These are phyloP conservation scores for Megalonaias nervosa DNA, from an alignment of 1,140 invertebrate genomes.

Conservation along the genomic window DNA sequence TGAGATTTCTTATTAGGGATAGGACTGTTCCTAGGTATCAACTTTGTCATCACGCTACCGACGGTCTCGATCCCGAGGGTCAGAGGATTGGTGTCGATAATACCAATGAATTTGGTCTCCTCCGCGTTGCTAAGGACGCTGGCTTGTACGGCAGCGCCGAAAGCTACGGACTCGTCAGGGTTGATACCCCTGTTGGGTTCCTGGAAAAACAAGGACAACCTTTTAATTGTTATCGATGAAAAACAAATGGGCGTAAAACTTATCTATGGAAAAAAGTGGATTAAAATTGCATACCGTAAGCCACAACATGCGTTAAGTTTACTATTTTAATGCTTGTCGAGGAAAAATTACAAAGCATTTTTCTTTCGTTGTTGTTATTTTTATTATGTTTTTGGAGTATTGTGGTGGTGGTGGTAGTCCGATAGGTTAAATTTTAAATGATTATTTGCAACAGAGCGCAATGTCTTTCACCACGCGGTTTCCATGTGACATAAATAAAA, in stretches of 20 bases:
- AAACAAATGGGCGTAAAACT: no score
- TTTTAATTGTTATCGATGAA: not conserved
- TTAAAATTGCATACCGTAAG: not conserved
- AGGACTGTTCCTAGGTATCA: conserved; percentile 97
- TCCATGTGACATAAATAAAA: not conserved
- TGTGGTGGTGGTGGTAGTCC: not conserved
- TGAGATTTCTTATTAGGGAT: conserved; percentile 99
- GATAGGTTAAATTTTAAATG: no score
- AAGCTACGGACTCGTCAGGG: conserved; percentile 86
- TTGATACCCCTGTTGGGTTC: conserved; percentile 98
- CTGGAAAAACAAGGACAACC: conserved; percentile 51
- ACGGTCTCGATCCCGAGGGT: conserved; percentile 99
- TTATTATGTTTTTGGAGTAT: not conserved
- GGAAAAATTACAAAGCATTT: not conserved
- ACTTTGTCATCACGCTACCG: conserved; percentile 99
- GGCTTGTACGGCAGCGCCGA: conserved; percentile 98
- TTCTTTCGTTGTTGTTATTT: not conserved
- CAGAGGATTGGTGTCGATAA: conserved; percentile 97
- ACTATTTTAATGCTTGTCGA: no score
- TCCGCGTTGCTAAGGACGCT: conserved; percentile 79
- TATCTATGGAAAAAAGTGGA: conserved; percentile 6
- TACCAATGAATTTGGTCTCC: conserved; percentile 86
- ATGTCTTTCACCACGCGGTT: not conserved
- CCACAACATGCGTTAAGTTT: no score
- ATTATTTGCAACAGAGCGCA: not conserved